Conservation (phyloP, 2,113 vertebrate genomes). For the Crotalus horridus region DNA sequence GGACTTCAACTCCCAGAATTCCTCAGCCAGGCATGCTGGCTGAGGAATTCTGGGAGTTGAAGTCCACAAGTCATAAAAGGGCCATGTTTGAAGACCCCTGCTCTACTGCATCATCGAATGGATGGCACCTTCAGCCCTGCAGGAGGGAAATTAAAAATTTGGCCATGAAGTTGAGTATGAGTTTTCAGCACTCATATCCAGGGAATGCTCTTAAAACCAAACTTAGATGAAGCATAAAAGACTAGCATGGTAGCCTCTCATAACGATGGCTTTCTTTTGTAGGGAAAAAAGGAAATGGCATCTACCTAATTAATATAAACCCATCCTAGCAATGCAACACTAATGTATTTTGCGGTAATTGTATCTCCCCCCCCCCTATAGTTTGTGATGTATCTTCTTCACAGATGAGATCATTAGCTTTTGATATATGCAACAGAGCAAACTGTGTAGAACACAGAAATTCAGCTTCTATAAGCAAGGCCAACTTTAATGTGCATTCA, state of each 20-base stretch:
- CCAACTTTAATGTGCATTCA: neutral
- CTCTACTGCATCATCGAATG: neutral
- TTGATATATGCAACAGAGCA: neutral
- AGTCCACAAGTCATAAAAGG: no score
- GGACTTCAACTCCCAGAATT: no score
- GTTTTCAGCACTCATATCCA: neutral
- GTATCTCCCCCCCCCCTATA: neutral
- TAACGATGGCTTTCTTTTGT: neutral
- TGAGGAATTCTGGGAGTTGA: no score
- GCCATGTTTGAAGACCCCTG: neutral
- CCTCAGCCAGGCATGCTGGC: no score
- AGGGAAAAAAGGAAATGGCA: neutral
- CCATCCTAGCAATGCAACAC: neutral
- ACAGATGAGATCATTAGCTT: neutral
- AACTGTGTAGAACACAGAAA: neutral
- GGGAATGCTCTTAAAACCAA: neutral
- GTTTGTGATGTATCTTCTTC: neutral
- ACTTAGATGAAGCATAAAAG: neutral
- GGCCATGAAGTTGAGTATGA: neutral
- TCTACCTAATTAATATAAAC: neutral
- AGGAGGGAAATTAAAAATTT: neutral
- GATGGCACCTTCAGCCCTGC: neutral
- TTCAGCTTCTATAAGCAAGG: neutral
- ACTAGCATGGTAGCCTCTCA: neutral
- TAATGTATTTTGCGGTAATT: neutral